Conservation (phyloP, 2,888 invertebrate genomes). For the Lithophane semibrunnea region DNA sequence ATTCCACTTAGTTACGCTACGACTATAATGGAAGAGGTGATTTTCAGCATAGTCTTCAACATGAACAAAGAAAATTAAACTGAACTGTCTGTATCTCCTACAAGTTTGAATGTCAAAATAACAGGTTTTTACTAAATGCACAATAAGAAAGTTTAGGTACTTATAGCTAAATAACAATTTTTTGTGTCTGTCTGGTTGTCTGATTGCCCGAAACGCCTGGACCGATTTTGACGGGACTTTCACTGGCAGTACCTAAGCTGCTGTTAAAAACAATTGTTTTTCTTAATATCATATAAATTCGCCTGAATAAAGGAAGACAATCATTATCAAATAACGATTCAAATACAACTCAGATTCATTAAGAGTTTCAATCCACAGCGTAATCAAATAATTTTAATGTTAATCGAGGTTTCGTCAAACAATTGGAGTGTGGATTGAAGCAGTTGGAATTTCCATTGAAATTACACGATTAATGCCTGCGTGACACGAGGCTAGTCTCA, state of each 20-base stretch:
- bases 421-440: constrained; percentile 42
- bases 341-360: constrained; percentile 35
- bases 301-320: neutral
- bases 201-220: neutral
- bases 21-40: constrained; percentile 5
- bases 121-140: no score
- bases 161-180: no score
- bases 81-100: no score
- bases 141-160: no score
- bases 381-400: constrained; percentile 54
- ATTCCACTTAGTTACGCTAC: neutral
- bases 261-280: neutral
- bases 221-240: neutral
- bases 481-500: neutral
- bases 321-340: constrained; percentile 11
- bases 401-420: constrained; percentile 52
- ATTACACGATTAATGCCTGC: constrained; percentile 30
- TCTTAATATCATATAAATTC: neutral
- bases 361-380: constrained; percentile 38
- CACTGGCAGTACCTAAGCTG: neutral
- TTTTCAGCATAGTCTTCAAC: neutral
- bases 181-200: neutral
- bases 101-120: no score
- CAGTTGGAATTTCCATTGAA: constrained; percentile 45
- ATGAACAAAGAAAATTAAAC: no score